Conservation (phyloP, 2,888 invertebrate genomes). For the Norana najaformis region DNA sequence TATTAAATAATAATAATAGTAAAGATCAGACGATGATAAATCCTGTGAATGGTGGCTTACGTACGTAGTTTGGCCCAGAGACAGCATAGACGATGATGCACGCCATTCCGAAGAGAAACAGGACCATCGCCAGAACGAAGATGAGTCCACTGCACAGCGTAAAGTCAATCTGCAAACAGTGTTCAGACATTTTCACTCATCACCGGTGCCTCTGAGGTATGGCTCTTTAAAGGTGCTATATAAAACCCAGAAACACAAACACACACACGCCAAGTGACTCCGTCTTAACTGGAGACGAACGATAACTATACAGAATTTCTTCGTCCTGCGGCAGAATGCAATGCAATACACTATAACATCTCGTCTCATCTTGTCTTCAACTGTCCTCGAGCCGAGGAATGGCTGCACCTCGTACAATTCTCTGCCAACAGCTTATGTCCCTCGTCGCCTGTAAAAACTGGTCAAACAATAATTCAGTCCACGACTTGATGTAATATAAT, state of each 20-base stretch:
- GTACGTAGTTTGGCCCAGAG: conserved; percentile 41
- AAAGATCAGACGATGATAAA: neutral
- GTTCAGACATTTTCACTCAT: neutral
- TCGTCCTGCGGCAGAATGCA: neutral
- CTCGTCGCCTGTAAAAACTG: too few relatives aligned
- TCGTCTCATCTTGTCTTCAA: too few relatives aligned
- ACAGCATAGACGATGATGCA: conserved; percentile 57
- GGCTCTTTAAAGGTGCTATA: neutral
- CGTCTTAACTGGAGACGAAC: too few relatives aligned
- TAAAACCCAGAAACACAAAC: too few relatives aligned
- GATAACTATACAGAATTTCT: too few relatives aligned
- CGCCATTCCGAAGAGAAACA: conserved; percentile 66
- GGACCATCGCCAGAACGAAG: conserved; percentile 64
- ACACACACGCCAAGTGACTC: too few relatives aligned
- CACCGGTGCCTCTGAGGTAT: neutral
- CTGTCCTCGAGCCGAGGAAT: too few relatives aligned
- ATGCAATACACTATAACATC: too few relatives aligned
- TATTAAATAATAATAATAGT: too few relatives aligned
- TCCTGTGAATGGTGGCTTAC: neutral
- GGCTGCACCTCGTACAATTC: too few relatives aligned
- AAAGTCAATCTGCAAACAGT: conserved; percentile 64
- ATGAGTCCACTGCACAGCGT: conserved; percentile 66
- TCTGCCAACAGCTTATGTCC: too few relatives aligned
- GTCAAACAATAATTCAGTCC: too few relatives aligned
- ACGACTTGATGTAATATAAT: neutral